Base-by-base conservation (phyloP, 2,888 invertebrate genomes). In the Lasioglossum villosulum region DNA sequence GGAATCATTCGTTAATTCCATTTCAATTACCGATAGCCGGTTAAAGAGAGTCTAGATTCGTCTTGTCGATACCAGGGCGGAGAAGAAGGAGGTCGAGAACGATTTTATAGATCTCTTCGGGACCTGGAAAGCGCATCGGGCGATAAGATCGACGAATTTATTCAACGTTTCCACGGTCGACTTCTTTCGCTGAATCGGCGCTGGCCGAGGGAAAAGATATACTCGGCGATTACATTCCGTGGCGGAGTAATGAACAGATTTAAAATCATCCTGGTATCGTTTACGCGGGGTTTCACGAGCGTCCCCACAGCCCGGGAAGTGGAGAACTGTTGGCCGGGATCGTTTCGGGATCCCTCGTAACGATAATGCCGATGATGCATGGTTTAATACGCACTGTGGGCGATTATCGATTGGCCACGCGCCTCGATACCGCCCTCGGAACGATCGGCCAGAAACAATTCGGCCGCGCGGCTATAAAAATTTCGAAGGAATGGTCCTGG, bases 371-470 rank as follows among this genome's bases (percentile, higher is more conserved):
- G 86, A 91, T 91, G 91, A 91, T 90, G 89, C 88, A 87, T 86
- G 86, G 86, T 80, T 91, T 91, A 87, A 91, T 86, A 87, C 86
- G 80, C 83, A 76, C 86, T 81, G 86, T 88, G 90, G 90, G 86
- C 92, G 92, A 93, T 94, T 93, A 94, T 92, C 93, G 91, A 94
- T 94, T 93, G 90, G 93, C 88, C 90, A 93, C 93, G 93, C 92
- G 90, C 88, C 90, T 91, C 89, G 91, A 92, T 90, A 82, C 90
- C 91, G 89, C 86, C 91, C 83, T 87, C 88, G 76, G 59, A 77
- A 80, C 82, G 82, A 87, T 75, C 83, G 59, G 78, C 83, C 77
- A 76, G 83, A 90, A 90, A 91, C 89, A 90, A 92, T 89, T 89
- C 84, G 82, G 88, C 75, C 75, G 81, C 52, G 77, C 66, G 76